Evolutionary conservation across 1,140 invertebrate genomes (phyloP), one percentile per base, ranked within the genome.

Genomic region (Caenorhabditis brenneri): DNA sequence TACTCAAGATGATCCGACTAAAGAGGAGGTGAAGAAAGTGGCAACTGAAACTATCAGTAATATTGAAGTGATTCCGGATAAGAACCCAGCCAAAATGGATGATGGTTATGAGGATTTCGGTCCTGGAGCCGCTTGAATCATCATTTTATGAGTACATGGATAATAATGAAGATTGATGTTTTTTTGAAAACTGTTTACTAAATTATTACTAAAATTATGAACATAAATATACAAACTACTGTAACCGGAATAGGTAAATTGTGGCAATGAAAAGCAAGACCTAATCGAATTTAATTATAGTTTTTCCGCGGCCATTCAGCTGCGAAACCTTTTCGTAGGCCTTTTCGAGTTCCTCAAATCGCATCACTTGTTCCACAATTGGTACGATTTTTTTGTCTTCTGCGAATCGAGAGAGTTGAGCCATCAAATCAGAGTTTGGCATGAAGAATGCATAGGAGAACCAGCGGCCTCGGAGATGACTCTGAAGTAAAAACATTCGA

Each of bases 381-480:
- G 95, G 94, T 16, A 87, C 88, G n/a, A 93, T 90, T 90, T 94
- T 92, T 86, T 92, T 92, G 48, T 91, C 89, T 86, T 94, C 92
- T 3, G 95, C 93, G 36, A 96, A 90, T 48, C 93, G 88, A n/a
- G 88, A 88, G n/a, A 93, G 85, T 81, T 88, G 88, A 29, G 86
- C 83, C 69, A 93, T 83, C n/a, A 91, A 95, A 82, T 92, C 92
- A 46, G 91, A 91, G 42, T 93, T 93, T 9, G 95, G 95, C 24
- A 93, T 87, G 87, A 95, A 95, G 89, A 94, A 94, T n/a, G 93
- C 95, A 94, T 95, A 96, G 88, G 94, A 93, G 2, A 95, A 92
- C 42, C 92, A 92, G 49, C 92, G 92, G 5, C 93, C 93, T 81
- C 93, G 84, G 58, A 86, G 84, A 0, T 89, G 80, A 48, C 90